phyloP scores from a whole-genome alignment of 2,113 vertebrate species.

The Hystrix brachyura region DNA sequence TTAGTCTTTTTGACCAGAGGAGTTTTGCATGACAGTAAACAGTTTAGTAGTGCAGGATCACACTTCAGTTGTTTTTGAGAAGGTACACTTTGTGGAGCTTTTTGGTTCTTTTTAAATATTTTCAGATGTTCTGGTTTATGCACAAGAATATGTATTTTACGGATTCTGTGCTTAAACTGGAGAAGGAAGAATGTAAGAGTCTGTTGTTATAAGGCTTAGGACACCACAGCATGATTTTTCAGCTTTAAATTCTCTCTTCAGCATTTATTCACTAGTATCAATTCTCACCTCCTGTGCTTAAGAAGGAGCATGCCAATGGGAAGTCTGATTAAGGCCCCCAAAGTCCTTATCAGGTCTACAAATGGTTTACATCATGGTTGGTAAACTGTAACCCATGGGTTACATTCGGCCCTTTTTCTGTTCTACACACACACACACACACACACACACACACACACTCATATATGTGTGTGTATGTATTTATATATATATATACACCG shows the following conservation, averaged over 20 bases:
- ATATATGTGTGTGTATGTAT: no score
- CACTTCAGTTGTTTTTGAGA: neutral
- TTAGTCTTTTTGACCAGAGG: constrained; percentile 30
- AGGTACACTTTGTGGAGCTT: neutral
- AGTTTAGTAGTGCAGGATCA: neutral
- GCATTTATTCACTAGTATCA: neutral
- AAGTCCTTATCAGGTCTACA: neutral
- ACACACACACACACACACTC: no score
- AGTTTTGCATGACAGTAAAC: neutral
- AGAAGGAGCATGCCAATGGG: neutral
- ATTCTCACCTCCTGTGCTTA: neutral
- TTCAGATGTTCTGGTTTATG: neutral
- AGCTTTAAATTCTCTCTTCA: neutral
- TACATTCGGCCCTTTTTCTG: neutral
- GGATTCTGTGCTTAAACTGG: neutral
- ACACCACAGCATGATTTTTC: neutral
- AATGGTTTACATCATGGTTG: neutral
- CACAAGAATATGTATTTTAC: neutral
- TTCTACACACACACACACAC: neutral
- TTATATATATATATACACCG: no score
- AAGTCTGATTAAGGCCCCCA: neutral
- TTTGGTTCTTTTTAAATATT: neutral
- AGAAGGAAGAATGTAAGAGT: neutral
- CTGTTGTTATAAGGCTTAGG: neutral
- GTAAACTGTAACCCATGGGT: neutral